Evolutionary conservation across 2,797 vertebrate species (phyloP), one percentile per base, ranked within the genome.

Genomic region (Emys orbicularis): DNA sequence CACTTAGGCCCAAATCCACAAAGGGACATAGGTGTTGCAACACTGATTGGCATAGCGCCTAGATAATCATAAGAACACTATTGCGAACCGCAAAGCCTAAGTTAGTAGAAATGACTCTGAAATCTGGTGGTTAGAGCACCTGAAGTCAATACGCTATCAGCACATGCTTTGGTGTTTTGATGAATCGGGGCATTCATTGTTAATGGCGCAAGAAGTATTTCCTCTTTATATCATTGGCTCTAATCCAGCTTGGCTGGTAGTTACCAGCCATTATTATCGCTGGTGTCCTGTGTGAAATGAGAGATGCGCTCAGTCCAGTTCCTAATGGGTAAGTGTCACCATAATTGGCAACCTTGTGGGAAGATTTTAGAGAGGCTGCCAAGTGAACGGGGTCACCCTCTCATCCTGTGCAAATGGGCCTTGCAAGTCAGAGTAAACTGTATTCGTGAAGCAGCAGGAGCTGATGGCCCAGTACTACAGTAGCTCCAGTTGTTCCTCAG

Each of bases 401-500:
- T 6, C 12, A 11, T 54, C 1, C 15, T 41, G 41, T 41, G 41
- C 41, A 41, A 41, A 41, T 41, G 41, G 41, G 41, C 41, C 41
- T 41, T 41, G 41, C 41, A 41, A 49, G 41, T 77, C 27, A 23
- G 15, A 18, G 68, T 41, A 19, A 23, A 25, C 4, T 19, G 1
- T 1, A 0, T 8, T 13, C 25, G n/a, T 59, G 52, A 1, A 31
- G 15, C 31, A 31, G 13, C 31, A 27, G 47, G n/a, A 34, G 2
- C 8, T n/a, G 68, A 54, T 1, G 34, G 37, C 27, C 34, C 34
- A 5, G 4, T 5, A 19, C 1, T 18, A 61, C 12, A 5, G 18
- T 12, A 34, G 3, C 29, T 72, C 18, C 15, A 44, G 4, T 5
- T 1, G 3, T 37, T 37, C 2, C 19, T 0, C 37, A 12, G 7